Evolutionary conservation across 2,888 invertebrate genomes (phyloP).

Genomic region (Opisthograptis luteolata): DNA sequence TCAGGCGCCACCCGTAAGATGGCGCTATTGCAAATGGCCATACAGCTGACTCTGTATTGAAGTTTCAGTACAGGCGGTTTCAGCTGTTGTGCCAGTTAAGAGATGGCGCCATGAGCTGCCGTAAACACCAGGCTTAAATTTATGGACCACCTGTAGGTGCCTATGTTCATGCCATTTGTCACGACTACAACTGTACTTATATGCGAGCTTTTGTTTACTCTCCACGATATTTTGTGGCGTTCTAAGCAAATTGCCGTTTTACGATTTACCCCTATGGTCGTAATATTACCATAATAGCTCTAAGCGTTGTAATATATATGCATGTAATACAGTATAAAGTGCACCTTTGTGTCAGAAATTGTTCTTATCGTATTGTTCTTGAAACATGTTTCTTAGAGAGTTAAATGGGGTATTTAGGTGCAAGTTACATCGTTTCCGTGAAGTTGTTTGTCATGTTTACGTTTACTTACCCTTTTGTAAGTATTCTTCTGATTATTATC

Average conservation of each 20-base stretch:
- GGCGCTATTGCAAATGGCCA: conserved; percentile 9
- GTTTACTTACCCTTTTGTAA: too few relatives aligned
- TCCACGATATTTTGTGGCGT: conserved; percentile 25
- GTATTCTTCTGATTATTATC: too few relatives aligned
- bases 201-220: conserved; percentile 30
- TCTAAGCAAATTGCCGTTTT: conserved; percentile 33
- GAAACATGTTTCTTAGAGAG: background rate
- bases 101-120: conserved; percentile 26
- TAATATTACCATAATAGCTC: conserved; percentile 14
- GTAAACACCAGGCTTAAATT: conserved; percentile 12
- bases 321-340: too few relatives aligned
- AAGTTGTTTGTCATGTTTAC: too few relatives aligned
- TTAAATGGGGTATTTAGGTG: background rate
- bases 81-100: background rate
- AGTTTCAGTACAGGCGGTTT: too few relatives aligned
- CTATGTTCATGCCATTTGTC: conserved; percentile 32
- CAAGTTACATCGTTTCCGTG: too few relatives aligned
- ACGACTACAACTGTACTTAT: conserved; percentile 28
- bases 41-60: too few relatives aligned
- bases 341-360: background rate
- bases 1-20: conserved; percentile 14
- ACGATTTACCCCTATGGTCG: conserved; percentile 15
- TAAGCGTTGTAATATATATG: too few relatives aligned
- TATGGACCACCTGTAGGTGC: conserved; percentile 37
- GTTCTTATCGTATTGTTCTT: background rate